Evolutionary conservation across 2,888 invertebrate species (phyloP).

Genomic region (Coenonympha glycerion): DNA sequence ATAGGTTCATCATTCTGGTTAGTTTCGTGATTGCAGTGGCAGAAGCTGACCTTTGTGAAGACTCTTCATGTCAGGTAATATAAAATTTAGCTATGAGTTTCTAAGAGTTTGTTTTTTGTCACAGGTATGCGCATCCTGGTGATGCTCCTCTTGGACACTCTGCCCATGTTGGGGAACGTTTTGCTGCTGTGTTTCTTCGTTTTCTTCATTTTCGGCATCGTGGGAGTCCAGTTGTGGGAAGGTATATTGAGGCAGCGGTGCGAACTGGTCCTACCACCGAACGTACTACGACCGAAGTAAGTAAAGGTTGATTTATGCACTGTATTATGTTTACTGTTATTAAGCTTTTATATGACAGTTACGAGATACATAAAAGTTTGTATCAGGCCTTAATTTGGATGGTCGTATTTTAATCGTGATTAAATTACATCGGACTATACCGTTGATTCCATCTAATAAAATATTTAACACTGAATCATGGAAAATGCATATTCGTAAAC

Average conservation of each 20-base stretch:
- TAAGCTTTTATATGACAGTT: slow-evolving; percentile 5
- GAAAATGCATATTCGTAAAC: too few relatives aligned
- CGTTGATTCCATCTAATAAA: too few relatives aligned
- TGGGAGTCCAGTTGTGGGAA: slow-evolving; percentile 99
- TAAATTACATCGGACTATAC: too few relatives aligned
- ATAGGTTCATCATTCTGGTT: too few relatives aligned
- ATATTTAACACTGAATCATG: too few relatives aligned
- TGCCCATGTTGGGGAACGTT: slow-evolving; percentile 99
- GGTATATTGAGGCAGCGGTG: slow-evolving; percentile 97
- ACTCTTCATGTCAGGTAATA: too few relatives aligned
- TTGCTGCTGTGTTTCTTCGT: slow-evolving; percentile 99
- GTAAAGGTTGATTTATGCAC: slow-evolving; percentile 48
- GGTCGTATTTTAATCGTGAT: neutral
- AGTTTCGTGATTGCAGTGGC: too few relatives aligned
- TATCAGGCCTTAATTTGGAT: neutral
- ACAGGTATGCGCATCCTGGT: slow-evolving; percentile 99
- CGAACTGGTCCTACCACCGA: slow-evolving; percentile 83
- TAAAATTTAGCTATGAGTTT: neutral
- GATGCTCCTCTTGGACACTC: slow-evolving; percentile 97
- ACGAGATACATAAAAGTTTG: neutral
- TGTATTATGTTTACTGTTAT: slow-evolving; percentile 4
- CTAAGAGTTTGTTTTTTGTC: slow-evolving; percentile 29
- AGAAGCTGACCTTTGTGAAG: too few relatives aligned
- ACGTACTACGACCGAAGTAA: slow-evolving; percentile 85
- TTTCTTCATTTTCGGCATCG: slow-evolving; percentile 99